Conservation (phyloP, 2,797 vertebrate genomes). For the Scleropages formosus region DNA sequence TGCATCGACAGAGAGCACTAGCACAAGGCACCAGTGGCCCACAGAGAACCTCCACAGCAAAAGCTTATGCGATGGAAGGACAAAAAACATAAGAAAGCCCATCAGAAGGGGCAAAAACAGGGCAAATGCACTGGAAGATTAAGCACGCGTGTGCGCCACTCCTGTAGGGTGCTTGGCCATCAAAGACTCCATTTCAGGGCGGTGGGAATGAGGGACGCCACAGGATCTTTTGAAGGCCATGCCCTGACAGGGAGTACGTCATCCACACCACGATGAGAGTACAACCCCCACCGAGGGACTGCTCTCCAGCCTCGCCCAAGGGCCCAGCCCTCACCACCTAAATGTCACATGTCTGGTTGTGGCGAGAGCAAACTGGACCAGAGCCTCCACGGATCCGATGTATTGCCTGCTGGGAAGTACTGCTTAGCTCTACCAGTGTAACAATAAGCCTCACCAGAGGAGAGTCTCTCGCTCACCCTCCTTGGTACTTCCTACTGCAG, state of each 20-base stretch:
- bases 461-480: no score
- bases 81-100: not conserved
- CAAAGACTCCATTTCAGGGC: not conserved
- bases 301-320: not conserved
- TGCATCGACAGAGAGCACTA: not conserved
- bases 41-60: not conserved
- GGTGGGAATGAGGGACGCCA: not conserved
- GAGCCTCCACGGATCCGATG: no score
- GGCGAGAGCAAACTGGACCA: not conserved
- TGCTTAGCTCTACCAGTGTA: no score
- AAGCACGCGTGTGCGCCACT: no score
- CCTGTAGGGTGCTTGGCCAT: not conserved
- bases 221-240: not conserved
- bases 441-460: no score
- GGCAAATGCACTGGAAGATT: not conserved
- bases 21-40: not conserved
- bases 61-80: not conserved
- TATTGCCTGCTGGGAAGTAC: no score
- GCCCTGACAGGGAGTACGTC: not conserved
- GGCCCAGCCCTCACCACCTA: conserved; percentile 15
- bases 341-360: not conserved
- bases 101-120: not conserved
- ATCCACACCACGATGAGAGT: conserved; percentile 3
- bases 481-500: no score
- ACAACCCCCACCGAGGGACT: not conserved